Evolutionary conservation across 2,797 vertebrate species (phyloP).

Genomic region (Perodicticus potto): DNA sequence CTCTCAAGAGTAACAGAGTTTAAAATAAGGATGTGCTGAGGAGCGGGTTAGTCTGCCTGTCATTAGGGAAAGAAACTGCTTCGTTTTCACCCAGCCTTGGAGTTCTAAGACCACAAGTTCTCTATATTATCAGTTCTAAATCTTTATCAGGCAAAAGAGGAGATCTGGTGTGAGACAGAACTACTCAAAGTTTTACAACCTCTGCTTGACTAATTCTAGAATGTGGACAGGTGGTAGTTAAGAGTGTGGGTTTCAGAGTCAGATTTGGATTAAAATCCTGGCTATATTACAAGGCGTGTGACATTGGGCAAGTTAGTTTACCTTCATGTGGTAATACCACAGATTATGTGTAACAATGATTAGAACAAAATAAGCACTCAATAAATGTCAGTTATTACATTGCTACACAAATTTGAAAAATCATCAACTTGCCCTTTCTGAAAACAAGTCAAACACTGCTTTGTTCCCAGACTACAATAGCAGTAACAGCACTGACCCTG

Average conservation of each 20-base stretch:
- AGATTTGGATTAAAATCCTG: background rate
- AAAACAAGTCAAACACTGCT: slow-evolving; percentile 39
- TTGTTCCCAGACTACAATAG: background rate
- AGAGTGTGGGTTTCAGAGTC: background rate
- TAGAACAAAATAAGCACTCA: background rate
- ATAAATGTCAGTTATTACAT: background rate
- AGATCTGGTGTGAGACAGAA: background rate
- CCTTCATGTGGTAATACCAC: background rate
- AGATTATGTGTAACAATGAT: background rate
- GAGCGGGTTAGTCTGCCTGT: background rate
- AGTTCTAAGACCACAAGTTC: background rate
- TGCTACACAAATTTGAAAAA: slow-evolving; percentile 16
- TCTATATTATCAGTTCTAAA: background rate
- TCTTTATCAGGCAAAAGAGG: background rate
- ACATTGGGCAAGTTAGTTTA: background rate
- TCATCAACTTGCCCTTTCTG: slow-evolving; percentile 22
- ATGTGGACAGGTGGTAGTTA: background rate
- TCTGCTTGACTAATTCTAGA: background rate
- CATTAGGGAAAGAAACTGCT: background rate
- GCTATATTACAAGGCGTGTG: background rate
- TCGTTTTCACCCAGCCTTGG: background rate
- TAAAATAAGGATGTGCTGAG: background rate
- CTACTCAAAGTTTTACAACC: background rate
- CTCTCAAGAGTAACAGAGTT: slow-evolving; percentile 29
- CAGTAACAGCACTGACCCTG: background rate